Percentiles rank a stretch among this genome's conserved stretches.
These are phyloP conservation scores for Ceyx margarethae DNA, from an alignment of 2,113 vertebrate genomes.

Conservation along the genomic window DNA sequence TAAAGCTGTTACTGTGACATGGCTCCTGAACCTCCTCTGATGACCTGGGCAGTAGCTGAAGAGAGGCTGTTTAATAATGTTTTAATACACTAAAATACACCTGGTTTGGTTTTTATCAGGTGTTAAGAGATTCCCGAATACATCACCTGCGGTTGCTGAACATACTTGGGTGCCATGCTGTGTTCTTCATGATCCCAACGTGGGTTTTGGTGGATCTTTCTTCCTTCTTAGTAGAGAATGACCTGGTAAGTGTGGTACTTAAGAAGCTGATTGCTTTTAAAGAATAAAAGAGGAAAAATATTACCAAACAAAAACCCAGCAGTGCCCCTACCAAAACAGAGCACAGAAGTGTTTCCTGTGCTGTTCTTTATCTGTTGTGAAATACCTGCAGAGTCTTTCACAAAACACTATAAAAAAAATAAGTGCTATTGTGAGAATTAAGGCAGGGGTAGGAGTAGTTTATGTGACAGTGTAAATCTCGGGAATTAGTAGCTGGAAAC, in stretches of 20 bases:
- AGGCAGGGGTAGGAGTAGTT: neutral
- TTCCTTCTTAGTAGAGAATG: slow-evolving; percentile 89
- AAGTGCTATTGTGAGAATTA: neutral
- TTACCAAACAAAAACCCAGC: neutral
- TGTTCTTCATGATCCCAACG: slow-evolving; percentile 96
- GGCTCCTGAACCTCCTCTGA: neutral
- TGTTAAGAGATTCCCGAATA: slow-evolving; percentile 88
- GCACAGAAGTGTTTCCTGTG: neutral
- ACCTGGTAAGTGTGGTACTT: slow-evolving; percentile 82
- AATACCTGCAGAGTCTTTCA: neutral
- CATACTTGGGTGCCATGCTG: slow-evolving; percentile 91
- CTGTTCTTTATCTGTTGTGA: neutral
- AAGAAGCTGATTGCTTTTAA: rapidly evolving
- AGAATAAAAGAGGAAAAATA: neutral
- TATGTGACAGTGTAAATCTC: rapidly evolving
- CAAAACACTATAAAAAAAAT: rapidly evolving
- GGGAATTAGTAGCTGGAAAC: rapidly evolving
- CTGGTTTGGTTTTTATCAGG: slow-evolving; percentile 68
- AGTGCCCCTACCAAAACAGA: rapidly evolving
- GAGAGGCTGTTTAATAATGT: neutral
- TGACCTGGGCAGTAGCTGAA: neutral
- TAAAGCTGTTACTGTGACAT: neutral
- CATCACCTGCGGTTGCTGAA: slow-evolving; percentile 94
- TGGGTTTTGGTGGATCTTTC: slow-evolving; percentile 96
- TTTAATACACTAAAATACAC: neutral